Evolutionary conservation across 2,113 vertebrate species (phyloP).

Genomic region (Caranx melampygus): DNA sequence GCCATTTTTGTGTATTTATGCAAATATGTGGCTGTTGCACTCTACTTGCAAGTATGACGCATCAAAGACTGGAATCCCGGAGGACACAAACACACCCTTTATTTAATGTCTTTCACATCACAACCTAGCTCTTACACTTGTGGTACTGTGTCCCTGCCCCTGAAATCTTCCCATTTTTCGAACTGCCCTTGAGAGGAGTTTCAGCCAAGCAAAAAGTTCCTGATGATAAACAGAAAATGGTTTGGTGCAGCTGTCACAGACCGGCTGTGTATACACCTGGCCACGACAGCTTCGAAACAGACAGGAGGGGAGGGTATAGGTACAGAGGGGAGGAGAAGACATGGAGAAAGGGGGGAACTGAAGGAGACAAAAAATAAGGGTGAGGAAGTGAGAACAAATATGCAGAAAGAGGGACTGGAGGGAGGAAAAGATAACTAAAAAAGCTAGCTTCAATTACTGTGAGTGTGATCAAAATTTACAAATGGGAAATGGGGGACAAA

Average conservation of each 20-base stretch:
- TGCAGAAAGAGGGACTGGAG: not conserved
- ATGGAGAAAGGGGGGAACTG: not conserved
- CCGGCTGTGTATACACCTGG: slow-evolving; percentile 62
- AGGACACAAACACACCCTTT: not conserved
- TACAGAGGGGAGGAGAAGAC: slow-evolving; percentile 8
- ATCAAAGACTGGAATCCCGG: not conserved
- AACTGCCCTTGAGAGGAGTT: slow-evolving; percentile 47
- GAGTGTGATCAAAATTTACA: slow-evolving; percentile 1
- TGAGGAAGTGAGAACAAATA: not conserved
- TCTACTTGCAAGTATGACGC: slow-evolving; percentile 25
- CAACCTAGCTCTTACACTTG: not conserved
- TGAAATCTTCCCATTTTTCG: not conserved
- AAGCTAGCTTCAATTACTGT: not conserved
- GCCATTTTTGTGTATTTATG: slow-evolving; percentile 22
- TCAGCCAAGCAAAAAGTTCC: slow-evolving; percentile 21
- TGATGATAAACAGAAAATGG: slow-evolving; percentile 38
- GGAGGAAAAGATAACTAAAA: not conserved
- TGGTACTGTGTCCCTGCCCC: not conserved
- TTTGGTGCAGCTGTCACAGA: slow-evolving; percentile 50
- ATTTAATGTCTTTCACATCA: not conserved
- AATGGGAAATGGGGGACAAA: not conserved
- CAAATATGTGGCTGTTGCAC: slow-evolving; percentile 27
- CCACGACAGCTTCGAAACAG: slow-evolving; percentile 34
- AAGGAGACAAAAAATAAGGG: not conserved
- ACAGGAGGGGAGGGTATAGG: slow-evolving; percentile 20